Evolutionary conservation across 2,797 vertebrate genomes (phyloP), one percentile per base, ranked within the genome.

Genomic region (Dryobates pubescens): DNA sequence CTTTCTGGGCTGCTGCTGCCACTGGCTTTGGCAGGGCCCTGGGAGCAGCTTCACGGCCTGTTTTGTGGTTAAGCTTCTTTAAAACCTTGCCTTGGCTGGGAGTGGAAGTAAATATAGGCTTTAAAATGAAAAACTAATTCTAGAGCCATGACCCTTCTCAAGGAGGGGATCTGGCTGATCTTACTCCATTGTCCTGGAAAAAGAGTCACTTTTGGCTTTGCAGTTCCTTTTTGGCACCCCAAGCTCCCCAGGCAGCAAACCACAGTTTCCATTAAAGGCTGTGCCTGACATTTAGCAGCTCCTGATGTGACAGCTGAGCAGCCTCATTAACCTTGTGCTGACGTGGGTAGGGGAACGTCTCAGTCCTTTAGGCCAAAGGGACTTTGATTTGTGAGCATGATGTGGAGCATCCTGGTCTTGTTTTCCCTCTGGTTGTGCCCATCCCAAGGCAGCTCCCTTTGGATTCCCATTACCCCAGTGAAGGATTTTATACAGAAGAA

Each of bases 211-310:
- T 89, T 93, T 91, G 79, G 47, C 30, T 5, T 51, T 68, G 83
- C 63, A 57, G 43, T 81, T 57, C 76, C 49, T 79, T 80, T 74
- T 64, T 19, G 6, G 88, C 81, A 90, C 36, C 68, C 76, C 4
- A 0, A 14, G 58, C 73, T 95, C 92, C 89, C 67, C 45, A 53
- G 86, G 91, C 94, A 90, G 75, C 96, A 93, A 96, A 96, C 76
- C 14, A 34, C 54, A 65, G 23, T 95, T 95, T 96, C 96, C 89
- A 95, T 96, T 96, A 97, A 97, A 96, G 97, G 96, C 96, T 96
- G 79, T 49, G 41, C 92, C 96, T 97, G 98, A 98, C 97, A 97
- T 97, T 97, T 97, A 96, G 96, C 96, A 96, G 94, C 87, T 94
- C 96, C 97, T 90, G 57, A 96, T 97, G 95, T 95, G 97, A 96